Conservation (phyloP, 2,113 vertebrate species). For the Mirounga angustirostris region DNA sequence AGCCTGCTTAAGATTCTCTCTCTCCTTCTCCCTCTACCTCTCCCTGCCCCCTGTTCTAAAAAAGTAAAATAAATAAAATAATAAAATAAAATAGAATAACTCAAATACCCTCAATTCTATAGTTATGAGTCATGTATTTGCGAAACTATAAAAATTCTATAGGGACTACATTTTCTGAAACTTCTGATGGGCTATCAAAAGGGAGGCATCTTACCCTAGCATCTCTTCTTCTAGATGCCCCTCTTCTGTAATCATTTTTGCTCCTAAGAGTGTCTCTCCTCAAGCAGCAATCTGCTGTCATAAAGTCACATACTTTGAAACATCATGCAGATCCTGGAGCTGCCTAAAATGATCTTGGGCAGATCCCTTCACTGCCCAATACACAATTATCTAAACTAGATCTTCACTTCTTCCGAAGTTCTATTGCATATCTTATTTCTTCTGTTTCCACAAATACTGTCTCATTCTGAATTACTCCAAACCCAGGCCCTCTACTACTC, state of each 20-base stretch:
- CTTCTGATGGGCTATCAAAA: background rate
- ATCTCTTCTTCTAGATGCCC: background rate
- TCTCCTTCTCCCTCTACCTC: background rate
- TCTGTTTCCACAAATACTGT: background rate
- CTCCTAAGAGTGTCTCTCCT: background rate
- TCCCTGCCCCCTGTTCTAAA: background rate
- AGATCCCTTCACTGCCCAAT: background rate
- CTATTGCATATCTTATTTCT: background rate
- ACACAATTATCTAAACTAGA: background rate
- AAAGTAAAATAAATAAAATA: background rate
- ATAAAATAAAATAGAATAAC: no score
- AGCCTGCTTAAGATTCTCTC: background rate
- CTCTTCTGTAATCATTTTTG: background rate
- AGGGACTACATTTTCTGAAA: background rate
- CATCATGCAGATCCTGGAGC: background rate
- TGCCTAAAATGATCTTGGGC: background rate
- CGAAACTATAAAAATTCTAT: background rate
- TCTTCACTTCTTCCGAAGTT: background rate
- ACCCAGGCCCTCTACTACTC: background rate
- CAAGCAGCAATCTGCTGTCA: background rate
- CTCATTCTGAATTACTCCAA: background rate
- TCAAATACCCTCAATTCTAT: background rate
- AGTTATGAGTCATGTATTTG: background rate
- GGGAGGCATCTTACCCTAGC: background rate
- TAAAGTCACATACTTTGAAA: background rate